Evolutionary conservation across 2,797 vertebrate genomes (phyloP).

Genomic region (Octomys mimax): DNA sequence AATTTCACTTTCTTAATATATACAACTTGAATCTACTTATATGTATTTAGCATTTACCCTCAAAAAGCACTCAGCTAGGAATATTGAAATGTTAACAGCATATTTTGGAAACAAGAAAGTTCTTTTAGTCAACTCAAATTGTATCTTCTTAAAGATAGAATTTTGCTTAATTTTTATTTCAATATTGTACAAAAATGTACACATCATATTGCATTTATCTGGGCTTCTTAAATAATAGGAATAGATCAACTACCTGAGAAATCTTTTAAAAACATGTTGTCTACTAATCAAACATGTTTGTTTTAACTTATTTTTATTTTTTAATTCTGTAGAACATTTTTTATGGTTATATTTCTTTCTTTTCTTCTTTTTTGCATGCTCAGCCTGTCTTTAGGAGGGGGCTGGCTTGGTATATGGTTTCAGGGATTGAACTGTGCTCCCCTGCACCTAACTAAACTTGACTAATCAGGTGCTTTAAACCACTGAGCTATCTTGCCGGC

Average conservation of each 20-base stretch:
- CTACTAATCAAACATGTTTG: not conserved
- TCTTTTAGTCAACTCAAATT: not conserved
- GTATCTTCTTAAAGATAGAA: constrained; percentile 33
- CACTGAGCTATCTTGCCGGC: no score
- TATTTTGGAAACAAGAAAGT: not conserved
- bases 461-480: no score
- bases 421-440: no score
- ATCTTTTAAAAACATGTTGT: not conserved
- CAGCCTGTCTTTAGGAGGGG: no score
- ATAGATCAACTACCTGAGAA: not conserved
- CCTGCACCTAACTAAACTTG: no score
- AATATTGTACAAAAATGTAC: not conserved
- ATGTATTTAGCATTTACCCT: constrained; percentile 39
- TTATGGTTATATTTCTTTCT: not conserved
- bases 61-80: not conserved
- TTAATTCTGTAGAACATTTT: not conserved
- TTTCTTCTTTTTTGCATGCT: no score
- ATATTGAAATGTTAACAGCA: constrained; percentile 38
- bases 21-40: constrained; percentile 16
- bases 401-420: no score
- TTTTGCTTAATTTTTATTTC: not conserved
- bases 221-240: constrained; percentile 11
- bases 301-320: constrained; percentile 40
- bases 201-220: not conserved
- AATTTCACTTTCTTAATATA: constrained; percentile 45